Percentiles rank a stretch among this genome's conserved stretches.
phyloP scores from a whole-genome alignment of 2,113 vertebrate genomes.

The Condylura cristata region DNA sequence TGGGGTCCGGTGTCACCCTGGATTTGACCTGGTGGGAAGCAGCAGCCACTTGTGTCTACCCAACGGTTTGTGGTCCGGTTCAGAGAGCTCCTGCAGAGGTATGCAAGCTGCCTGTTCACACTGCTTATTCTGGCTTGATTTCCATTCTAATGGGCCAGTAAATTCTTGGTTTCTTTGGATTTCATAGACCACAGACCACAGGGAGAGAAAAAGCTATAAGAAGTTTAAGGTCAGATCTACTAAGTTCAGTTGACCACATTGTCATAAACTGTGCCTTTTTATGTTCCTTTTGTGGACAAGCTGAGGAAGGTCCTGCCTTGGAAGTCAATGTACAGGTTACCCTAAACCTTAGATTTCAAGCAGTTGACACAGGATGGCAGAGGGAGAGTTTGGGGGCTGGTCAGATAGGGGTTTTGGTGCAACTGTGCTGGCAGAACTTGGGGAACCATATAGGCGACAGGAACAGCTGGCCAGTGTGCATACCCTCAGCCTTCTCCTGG shows the following conservation, averaged over 20 bases:
- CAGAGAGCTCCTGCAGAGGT: conserved; percentile 93
- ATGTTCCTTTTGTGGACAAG: conserved; percentile 13
- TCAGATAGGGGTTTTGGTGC: neutral
- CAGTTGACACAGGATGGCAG: neutral
- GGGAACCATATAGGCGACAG: neutral
- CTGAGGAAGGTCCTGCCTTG: neutral
- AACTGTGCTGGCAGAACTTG: neutral
- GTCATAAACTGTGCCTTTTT: neutral
- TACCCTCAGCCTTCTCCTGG: neutral
- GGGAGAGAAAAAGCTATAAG: neutral
- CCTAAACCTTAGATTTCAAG: conserved; percentile 7
- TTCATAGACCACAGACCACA: conserved; percentile 39
- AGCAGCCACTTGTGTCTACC: conserved; percentile 95
- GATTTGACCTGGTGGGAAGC: conserved; percentile 94
- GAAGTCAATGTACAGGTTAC: neutral
- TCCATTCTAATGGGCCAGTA: neutral
- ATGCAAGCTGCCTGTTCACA: conserved; percentile 56
- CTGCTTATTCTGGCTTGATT: neutral
- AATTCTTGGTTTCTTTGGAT: conserved; percentile 32
- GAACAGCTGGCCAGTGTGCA: neutral
- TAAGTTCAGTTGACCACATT: conserved; percentile 3
- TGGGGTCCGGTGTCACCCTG: conserved; percentile 93
- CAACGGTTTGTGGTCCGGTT: conserved; percentile 93
- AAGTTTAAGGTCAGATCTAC: conserved; percentile 34
- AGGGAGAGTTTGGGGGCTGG: neutral